Percentiles rank a stretch among this genome's conserved stretches.
phyloP scores from a whole-genome alignment of 2,888 invertebrate species.

The Drosophila pseudotalamancana region DNA sequence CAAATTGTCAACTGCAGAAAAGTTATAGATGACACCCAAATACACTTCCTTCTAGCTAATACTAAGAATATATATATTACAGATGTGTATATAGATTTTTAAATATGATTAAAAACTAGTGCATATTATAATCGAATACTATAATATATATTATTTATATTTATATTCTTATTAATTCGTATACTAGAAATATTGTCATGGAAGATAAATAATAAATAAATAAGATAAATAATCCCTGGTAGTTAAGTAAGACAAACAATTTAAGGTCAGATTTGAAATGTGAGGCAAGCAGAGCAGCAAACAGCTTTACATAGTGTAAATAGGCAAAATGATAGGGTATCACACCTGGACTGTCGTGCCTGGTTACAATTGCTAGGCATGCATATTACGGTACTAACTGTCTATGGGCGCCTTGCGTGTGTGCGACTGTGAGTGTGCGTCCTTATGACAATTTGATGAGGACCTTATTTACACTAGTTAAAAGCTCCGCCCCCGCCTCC shows the following conservation, averaged over 20 bases:
- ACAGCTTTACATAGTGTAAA: not conserved
- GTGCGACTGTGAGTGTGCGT: slow-evolving; percentile 47
- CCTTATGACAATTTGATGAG: slow-evolving; percentile 82
- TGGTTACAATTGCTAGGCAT: slow-evolving; percentile 56
- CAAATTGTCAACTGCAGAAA: slow-evolving; percentile 17
- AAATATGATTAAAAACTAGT: too few relatives aligned
- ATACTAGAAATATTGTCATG: too few relatives aligned
- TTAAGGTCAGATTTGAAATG: too few relatives aligned
- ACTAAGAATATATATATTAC: too few relatives aligned
- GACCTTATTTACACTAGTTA: slow-evolving; percentile 82
- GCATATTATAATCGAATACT: too few relatives aligned
- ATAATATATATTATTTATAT: too few relatives aligned
- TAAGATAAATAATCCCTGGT: too few relatives aligned
- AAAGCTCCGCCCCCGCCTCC: slow-evolving; percentile 65
- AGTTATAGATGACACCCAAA: not conserved
- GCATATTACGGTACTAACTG: slow-evolving; percentile 54
- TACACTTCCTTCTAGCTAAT: slow-evolving; percentile 3
- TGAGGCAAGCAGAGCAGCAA: too few relatives aligned
- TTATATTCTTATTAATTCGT: too few relatives aligned
- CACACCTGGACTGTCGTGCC: slow-evolving; percentile 50
- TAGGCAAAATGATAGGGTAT: slow-evolving; percentile 29
- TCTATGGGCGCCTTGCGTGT: slow-evolving; percentile 25
- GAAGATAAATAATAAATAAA: too few relatives aligned
- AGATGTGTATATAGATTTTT: too few relatives aligned
- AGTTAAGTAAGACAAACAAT: too few relatives aligned